Conservation (phyloP, 2,797 vertebrate species). For the Cichlasoma orientale region DNA sequence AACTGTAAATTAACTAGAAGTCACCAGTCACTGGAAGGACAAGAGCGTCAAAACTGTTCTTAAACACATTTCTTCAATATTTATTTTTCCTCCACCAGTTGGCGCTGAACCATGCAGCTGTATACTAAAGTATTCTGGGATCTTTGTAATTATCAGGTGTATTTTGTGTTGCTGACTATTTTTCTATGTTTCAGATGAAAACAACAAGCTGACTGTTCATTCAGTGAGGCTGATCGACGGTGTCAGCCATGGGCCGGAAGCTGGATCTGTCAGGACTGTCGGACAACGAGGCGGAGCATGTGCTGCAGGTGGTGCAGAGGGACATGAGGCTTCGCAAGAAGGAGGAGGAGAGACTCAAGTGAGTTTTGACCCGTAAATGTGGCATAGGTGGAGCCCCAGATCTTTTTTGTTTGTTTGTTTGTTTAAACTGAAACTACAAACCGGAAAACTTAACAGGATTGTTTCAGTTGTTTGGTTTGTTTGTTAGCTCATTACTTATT, state of each 20-base stretch:
- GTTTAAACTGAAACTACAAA: background rate
- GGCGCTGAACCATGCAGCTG: background rate
- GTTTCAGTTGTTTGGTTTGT: too few relatives aligned
- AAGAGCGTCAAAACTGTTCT: too few relatives aligned
- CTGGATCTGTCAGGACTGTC: conserved; percentile 92
- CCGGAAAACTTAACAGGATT: too few relatives aligned
- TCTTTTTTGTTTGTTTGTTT: background rate
- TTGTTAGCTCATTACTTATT: too few relatives aligned
- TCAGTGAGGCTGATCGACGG: conserved; percentile 18
- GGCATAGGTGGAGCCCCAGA: background rate
- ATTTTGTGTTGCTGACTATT: background rate
- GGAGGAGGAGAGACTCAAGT: conserved; percentile 92
- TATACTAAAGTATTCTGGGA: background rate
- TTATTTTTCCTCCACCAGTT: background rate
- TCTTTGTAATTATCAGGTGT: background rate
- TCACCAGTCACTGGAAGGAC: too few relatives aligned
- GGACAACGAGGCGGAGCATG: conserved; percentile 89
- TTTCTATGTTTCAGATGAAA: conserved; percentile 19
- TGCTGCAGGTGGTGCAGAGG: conserved; percentile 91
- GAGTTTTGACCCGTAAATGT: conserved; percentile 38
- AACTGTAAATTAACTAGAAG: background rate
- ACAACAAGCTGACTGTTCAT: background rate
- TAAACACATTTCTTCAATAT: background rate
- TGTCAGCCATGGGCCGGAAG: conserved; percentile 85
- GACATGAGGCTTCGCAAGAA: conserved; percentile 92